Conservation (phyloP, 2,888 invertebrate species). For the Platynereis dumerilii region DNA sequence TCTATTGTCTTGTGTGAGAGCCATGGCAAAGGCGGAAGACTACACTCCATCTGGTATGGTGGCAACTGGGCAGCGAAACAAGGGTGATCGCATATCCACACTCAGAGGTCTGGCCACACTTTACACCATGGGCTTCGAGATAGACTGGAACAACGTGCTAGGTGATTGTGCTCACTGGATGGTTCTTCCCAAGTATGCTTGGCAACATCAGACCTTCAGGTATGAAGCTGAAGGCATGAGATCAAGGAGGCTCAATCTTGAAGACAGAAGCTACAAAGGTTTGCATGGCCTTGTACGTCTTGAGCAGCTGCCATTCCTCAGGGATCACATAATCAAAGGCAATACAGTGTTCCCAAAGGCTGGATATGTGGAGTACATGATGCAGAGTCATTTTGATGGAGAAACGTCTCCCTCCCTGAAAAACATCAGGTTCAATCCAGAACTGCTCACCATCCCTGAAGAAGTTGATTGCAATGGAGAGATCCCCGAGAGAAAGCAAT, state of each 20-base stretch:
- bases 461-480: conserved; percentile 8
- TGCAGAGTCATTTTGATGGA: conserved; percentile 6
- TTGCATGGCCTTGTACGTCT: conserved; percentile 8
- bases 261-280: conserved; percentile 21
- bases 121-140: conserved; percentile 12
- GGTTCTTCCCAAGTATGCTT: conserved; percentile 26
- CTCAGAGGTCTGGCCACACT: conserved; percentile 18
- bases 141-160: conserved; percentile 21
- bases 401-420: neutral
- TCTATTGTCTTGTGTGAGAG: conserved; percentile 21
- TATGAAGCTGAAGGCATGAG: conserved; percentile 20
- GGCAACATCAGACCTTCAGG: conserved; percentile 26
- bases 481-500: conserved; percentile 13
- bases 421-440: conserved; percentile 18
- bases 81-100: conserved; percentile 13
- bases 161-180: conserved; percentile 23
- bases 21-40: conserved; percentile 17
- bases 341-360: conserved; percentile 24
- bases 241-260: conserved; percentile 14
- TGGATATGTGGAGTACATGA: conserved; percentile 23
- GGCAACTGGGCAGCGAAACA: conserved; percentile 13
- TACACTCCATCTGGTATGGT: conserved; percentile 13
- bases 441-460: neutral
- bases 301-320: conserved; percentile 9
- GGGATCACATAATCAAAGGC: conserved; percentile 25